Evolutionary conservation across 2,797 vertebrate genomes (phyloP).

Genomic region (Emys orbicularis): DNA sequence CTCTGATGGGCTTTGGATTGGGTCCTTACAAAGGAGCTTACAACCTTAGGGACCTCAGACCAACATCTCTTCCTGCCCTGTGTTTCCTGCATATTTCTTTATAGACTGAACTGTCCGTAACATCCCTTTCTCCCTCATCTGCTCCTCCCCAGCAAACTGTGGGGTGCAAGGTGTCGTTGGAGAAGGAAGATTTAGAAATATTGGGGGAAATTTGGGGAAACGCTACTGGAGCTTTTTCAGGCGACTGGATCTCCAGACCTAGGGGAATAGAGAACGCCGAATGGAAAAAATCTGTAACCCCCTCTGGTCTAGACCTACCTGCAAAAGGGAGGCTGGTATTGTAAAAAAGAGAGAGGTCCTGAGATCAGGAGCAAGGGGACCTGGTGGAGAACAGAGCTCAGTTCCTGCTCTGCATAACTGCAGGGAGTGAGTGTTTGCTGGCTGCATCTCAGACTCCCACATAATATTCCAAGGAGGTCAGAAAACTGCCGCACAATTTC

Average conservation of each 20-base stretch:
- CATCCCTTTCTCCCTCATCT: background rate
- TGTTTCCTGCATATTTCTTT: background rate
- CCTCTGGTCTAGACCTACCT: background rate
- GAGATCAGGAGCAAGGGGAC: background rate
- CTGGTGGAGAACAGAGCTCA: background rate
- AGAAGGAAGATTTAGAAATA: background rate
- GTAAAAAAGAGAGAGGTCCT: background rate
- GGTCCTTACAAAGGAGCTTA: background rate
- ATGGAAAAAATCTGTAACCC: background rate
- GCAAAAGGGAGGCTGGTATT: background rate
- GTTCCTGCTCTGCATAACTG: background rate
- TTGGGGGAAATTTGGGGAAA: background rate
- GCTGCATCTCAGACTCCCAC: background rate
- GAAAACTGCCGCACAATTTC: accelerated
- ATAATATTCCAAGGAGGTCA: background rate
- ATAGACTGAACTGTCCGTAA: background rate
- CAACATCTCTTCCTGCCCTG: background rate
- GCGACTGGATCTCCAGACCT: background rate
- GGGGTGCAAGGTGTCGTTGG: no score
- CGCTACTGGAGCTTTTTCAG: background rate
- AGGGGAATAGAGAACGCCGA: background rate
- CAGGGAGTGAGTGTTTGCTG: background rate
- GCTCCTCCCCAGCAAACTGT: background rate
- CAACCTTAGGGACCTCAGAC: accelerated
- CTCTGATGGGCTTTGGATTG: background rate